Conservation (phyloP, 2,113 vertebrate species). For the mouse (Mus musculus) region DNA sequence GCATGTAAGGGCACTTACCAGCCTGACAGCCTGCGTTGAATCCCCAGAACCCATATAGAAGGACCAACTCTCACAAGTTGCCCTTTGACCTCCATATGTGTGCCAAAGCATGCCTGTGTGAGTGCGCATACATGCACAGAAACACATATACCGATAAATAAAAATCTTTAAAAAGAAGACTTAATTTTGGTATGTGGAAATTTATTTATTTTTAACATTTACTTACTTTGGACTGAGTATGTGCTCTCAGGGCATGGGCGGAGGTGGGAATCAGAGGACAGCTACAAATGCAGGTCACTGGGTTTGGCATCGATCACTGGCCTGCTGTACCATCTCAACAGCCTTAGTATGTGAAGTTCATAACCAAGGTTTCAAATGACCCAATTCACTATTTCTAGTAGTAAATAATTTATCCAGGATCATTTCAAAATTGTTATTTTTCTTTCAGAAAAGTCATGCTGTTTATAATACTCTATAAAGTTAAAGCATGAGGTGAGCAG, state of each 20-base stretch:
- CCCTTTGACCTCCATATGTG: background rate
- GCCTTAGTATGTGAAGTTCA: conserved; percentile 51
- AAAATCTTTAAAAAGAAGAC: too few relatives aligned
- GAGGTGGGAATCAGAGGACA: background rate
- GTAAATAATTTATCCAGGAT: conserved; percentile 45
- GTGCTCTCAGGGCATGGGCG: background rate
- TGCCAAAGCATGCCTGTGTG: background rate
- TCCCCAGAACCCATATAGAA: background rate
- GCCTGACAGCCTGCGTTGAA: background rate
- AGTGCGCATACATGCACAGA: background rate
- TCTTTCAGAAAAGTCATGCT: conserved; percentile 35
- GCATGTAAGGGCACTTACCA: background rate
- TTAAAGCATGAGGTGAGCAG: background rate
- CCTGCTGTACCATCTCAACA: background rate
- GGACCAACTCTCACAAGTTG: background rate
- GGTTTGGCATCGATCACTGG: too few relatives aligned
- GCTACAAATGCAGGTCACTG: background rate
- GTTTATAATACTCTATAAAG: conserved; percentile 25
- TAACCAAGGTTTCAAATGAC: conserved; percentile 48
- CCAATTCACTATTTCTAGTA: conserved; percentile 40
- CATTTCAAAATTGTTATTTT: background rate
- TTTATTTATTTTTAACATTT: background rate
- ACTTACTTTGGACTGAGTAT: too few relatives aligned
- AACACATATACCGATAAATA: background rate
- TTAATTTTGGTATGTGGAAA: background rate